Evolutionary conservation across 2,888 invertebrate genomes (phyloP), one percentile per base, ranked within the genome.

Genomic region (Tetranychus truncatus): DNA sequence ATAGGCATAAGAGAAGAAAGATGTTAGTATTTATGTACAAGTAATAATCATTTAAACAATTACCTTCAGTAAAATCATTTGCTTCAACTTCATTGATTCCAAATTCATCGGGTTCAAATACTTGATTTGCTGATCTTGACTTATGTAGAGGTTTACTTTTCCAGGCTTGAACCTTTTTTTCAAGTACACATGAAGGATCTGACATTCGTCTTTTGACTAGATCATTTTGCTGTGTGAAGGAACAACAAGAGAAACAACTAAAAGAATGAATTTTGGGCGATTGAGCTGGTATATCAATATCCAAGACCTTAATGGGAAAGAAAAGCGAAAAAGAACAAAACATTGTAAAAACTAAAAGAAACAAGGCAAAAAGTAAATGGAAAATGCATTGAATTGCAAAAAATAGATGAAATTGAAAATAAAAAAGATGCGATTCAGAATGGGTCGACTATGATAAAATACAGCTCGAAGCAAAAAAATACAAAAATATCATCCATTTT

Each of bases 401-500:
- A 55, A 15, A 55, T 55, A 55, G 15, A 55, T 55, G 9, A 55
- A 15, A 55, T 55, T 55, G 15, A 55, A 9, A 9, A 55, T 9
- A 9, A 15, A 55, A 55, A 9, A 55, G 15, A 55, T 55, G 55
- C 55, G 15, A 55, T 55, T 55, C 9, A 15, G 7, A 55, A 55
- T 55, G 9, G 34, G 34, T 79, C 84, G 91, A 87, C 81, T 92
- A 92, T 5, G 55, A 55, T 55, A 55, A 55, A 55, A 55, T 9
- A 15, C 11, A 55, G 3, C 15, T 9, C 1, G 55, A 90, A 89
- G 79, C 89, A 89, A 80, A 89, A 88, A 80, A 89, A 88, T 6
- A 85, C 92, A 76, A 91, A 92, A 84, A 96, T 95, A 21, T 92
- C 92, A 76, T 91, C 90, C 24, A 96, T 96, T 18, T 96, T 96